A percentile compares a stretch with the other conserved stretches of the same genome.
Evolutionary conservation across 2,888 invertebrate species (phyloP).

Genomic region (Caenorhabditis auriculariae): DNA sequence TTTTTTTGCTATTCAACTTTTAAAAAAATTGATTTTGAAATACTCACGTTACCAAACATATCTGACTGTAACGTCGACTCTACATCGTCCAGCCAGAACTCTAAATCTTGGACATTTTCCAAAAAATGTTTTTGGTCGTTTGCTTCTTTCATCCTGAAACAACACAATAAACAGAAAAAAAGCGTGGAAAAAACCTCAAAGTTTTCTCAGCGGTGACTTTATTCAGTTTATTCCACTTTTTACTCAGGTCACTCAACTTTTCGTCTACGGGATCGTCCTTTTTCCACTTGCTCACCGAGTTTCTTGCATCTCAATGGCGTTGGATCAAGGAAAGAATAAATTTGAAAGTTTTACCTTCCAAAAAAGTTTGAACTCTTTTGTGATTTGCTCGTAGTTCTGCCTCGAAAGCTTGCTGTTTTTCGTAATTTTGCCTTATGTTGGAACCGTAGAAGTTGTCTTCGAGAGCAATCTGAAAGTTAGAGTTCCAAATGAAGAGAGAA

Average conservation of each 20-base stretch:
- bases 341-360: too few relatives aligned
- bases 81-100: conserved; percentile 99
- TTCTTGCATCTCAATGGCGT: conserved; percentile 70
- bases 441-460: conserved; percentile 91
- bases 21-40: too few relatives aligned
- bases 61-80: conserved; percentile 54
- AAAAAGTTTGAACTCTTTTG: conserved; percentile 90
- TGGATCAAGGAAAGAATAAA: too few relatives aligned
- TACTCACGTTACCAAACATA: conserved; percentile 31
- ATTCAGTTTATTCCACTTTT: conserved; percentile 85
- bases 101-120: conserved; percentile 97
- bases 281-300: conserved; percentile 92
- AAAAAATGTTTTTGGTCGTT: conserved; percentile 98
- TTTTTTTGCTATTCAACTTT: too few relatives aligned
- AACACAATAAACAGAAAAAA: too few relatives aligned
- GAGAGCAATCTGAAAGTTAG: conserved; percentile 74
- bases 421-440: conserved; percentile 94
- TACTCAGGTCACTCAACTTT: conserved; percentile 65
- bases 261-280: conserved; percentile 89
- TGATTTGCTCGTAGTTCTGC: conserved; percentile 98
- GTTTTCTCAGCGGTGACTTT: conserved; percentile 98
- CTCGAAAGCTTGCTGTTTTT: conserved; percentile 99
- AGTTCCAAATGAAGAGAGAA: not conserved
- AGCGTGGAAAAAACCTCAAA: too few relatives aligned
- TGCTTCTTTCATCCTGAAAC: conserved; percentile 94